A percentile compares a stretch with the other conserved stretches of the same genome.
Evolutionary conservation across 1,140 invertebrate genomes (phyloP).

Genomic region (Trachymyrmex cornetzi): DNA sequence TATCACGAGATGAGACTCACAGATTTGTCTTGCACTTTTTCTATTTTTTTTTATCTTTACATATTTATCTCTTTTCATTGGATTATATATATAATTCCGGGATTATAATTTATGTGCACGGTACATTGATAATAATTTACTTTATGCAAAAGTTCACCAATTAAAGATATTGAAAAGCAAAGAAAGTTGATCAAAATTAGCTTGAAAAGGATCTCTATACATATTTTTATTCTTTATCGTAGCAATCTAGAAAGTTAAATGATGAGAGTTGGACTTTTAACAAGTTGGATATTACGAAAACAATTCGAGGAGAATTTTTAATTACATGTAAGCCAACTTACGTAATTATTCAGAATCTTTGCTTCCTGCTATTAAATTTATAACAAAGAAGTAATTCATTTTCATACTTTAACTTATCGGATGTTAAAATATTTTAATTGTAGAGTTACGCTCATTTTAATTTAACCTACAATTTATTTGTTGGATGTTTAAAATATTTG

Average conservation of each 20-base stretch:
- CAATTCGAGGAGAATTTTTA: not conserved
- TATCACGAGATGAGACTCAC: constrained; percentile 18
- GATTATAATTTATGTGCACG: not conserved
- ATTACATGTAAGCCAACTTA: not conserved
- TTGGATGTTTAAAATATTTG: not conserved
- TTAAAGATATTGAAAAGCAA: not conserved
- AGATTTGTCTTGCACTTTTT: not conserved
- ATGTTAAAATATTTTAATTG: not conserved
- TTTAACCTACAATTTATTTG: not conserved
- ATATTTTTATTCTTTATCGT: constrained; percentile 13
- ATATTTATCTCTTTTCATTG: not conserved
- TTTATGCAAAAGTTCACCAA: not conserved
- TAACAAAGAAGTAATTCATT: constrained; percentile 3
- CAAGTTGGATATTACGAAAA: not conserved
- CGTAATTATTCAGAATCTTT: not conserved
- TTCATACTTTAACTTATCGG: not conserved
- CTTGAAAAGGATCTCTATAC: not conserved
- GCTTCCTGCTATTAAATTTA: not conserved
- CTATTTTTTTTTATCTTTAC: no score
- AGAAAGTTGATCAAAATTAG: not conserved
- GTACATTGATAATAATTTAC: not conserved
- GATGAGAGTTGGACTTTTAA: not conserved
- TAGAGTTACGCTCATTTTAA: not conserved
- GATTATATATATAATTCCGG: not conserved
- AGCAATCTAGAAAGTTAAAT: constrained; percentile 15